phyloP scores from a whole-genome alignment of 1,140 invertebrate genomes.

The Drosophila navojoa region DNA sequence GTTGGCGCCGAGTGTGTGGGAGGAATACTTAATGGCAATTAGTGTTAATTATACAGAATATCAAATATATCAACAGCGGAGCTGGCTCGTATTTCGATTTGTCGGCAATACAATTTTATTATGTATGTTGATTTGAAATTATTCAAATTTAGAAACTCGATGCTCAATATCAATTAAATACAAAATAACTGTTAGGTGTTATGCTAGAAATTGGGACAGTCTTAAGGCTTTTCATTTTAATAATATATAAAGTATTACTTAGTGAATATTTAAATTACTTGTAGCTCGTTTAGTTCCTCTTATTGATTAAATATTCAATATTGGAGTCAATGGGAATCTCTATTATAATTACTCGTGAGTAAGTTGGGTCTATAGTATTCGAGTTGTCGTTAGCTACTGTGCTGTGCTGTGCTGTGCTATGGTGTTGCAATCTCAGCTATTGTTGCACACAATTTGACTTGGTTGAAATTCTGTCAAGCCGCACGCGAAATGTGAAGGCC shows the following conservation, averaged over 20 bases:
- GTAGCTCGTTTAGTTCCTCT: not conserved
- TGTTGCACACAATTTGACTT: conserved; percentile 47
- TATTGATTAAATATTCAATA: conserved; percentile 18
- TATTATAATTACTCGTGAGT: conserved; percentile 6
- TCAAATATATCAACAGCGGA: not conserved
- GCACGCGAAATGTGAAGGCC: conserved; percentile 55
- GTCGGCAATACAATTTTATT: not conserved
- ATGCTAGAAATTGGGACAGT: not conserved
- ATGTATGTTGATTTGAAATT: not conserved
- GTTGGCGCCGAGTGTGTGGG: conserved; percentile 44
- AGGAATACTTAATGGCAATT: conserved; percentile 51
- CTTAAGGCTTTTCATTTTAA: not conserved
- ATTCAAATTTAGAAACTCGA: not conserved
- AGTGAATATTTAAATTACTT: not conserved
- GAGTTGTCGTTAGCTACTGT: conserved; percentile 18
- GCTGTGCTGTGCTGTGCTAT: conserved; percentile 21
- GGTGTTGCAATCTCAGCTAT: conserved; percentile 40
- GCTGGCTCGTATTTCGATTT: not conserved
- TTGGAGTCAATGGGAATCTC: not conserved
- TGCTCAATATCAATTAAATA: conserved; percentile 1
- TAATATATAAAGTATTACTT: not conserved
- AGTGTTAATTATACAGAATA: conserved; percentile 40
- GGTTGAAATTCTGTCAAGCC: conserved; percentile 43
- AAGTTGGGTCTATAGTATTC: conserved; percentile 3
- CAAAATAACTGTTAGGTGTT: not conserved